Evolutionary conservation across 2,888 invertebrate species (phyloP).

Genomic region (Leucophenga montana): DNA sequence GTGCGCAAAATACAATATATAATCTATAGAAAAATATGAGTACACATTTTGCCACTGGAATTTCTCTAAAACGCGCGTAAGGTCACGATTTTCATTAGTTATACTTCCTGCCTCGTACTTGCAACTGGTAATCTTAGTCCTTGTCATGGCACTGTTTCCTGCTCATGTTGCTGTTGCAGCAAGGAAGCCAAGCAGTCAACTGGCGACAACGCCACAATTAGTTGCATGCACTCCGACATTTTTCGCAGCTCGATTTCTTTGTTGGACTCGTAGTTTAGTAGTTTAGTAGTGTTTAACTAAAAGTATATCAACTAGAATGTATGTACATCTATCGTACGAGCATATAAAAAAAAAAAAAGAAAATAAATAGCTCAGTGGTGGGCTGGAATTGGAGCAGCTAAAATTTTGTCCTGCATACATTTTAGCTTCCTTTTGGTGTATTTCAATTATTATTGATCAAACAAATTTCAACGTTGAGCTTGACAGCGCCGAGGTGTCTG

Average conservation of each 20-base stretch:
- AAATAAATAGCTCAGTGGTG: too few relatives aligned
- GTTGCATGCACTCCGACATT: conserved; percentile 49
- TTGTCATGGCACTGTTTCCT: neutral
- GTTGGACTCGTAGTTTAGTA: neutral
- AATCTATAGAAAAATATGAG: neutral
- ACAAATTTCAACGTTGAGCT: conserved; percentile 47
- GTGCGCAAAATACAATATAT: conserved; percentile 27
- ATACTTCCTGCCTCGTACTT: conserved; percentile 40
- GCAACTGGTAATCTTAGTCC: neutral
- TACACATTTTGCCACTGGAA: neutral
- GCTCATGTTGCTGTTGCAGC: conserved; percentile 24
- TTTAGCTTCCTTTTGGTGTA: conserved; percentile 41
- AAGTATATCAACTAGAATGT: neutral
- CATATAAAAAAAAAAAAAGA: too few relatives aligned
- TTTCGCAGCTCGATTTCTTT: conserved; percentile 31
- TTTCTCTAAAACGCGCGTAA: conserved; percentile 37
- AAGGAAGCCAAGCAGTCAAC: conserved; percentile 7
- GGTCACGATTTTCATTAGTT: conserved; percentile 71
- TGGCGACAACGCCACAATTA: conserved; percentile 61
- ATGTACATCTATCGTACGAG: too few relatives aligned
- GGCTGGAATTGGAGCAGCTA: neutral
- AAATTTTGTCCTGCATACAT: neutral
- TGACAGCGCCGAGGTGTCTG: conserved; percentile 24
- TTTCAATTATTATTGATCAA: conserved; percentile 65
- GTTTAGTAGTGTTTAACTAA: neutral